A percentile compares a stretch with the other conserved stretches of the same genome.
Evolutionary conservation across 2,113 vertebrate species (phyloP).

Genomic region (Benitochromis conjunctus): DNA sequence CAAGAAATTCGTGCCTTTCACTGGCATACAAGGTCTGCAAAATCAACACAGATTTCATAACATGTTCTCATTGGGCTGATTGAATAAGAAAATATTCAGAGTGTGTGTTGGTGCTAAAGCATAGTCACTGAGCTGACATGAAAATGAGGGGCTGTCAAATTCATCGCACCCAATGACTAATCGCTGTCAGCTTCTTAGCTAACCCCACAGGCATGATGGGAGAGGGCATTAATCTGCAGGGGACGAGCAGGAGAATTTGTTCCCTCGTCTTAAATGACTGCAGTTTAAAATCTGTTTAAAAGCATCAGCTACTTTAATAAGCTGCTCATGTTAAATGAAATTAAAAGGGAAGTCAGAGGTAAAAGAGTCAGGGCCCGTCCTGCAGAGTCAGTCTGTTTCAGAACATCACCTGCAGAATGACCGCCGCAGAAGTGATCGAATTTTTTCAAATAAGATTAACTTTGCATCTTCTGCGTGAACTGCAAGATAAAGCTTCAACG

Average conservation of each 20-base stretch:
- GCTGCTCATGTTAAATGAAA: slow-evolving; percentile 5
- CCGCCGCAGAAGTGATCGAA: not conserved
- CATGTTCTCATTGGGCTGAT: not conserved
- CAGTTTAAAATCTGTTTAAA: slow-evolving; percentile 20
- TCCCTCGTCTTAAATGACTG: not conserved
- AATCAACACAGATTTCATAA: not conserved
- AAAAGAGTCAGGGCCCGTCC: not conserved
- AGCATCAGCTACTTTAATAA: slow-evolving; percentile 15
- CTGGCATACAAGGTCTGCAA: not conserved
- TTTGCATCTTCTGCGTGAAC: not conserved
- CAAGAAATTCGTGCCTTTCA: not conserved
- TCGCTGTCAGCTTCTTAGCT: slow-evolving; percentile 40
- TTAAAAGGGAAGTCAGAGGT: not conserved
- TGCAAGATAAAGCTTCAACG: not conserved
- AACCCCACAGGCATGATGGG: slow-evolving; percentile 36
- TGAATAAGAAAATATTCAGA: slow-evolving; percentile 29
- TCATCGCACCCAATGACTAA: slow-evolving; percentile 36
- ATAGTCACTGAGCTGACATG: slow-evolving; percentile 37
- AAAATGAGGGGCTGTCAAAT: slow-evolving; percentile 52
- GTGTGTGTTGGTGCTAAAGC: slow-evolving; percentile 6
- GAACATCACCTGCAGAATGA: not conserved
- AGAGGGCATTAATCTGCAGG: slow-evolving; percentile 37
- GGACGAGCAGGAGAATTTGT: slow-evolving; percentile 1
- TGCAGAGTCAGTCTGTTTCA: not conserved
- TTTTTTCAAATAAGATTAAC: not conserved